phyloP scores from a whole-genome alignment of 2,888 invertebrate species.

The Ophion slaviceki region DNA sequence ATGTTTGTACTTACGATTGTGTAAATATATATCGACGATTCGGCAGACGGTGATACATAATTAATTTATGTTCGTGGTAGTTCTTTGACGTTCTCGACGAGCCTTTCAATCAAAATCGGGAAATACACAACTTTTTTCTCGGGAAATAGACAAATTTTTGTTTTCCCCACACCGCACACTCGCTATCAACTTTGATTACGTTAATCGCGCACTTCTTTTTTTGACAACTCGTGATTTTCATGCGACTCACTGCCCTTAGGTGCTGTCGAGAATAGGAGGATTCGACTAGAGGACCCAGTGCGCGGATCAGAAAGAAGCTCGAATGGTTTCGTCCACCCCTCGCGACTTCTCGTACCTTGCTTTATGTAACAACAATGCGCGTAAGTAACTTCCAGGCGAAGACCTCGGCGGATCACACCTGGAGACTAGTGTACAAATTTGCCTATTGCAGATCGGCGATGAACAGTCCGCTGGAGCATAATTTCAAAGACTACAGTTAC shows the following conservation, averaged over 20 bases:
- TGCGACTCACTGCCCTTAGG: not conserved
- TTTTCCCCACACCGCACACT: too few species aligned
- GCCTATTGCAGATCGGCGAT: constrained; percentile 79
- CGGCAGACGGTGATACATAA: constrained; percentile 28
- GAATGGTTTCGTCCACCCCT: constrained; percentile 11
- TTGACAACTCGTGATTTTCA: not conserved
- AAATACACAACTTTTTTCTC: not conserved
- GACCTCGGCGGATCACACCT: not conserved
- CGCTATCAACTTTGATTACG: too few species aligned
- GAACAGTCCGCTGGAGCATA: constrained; percentile 82
- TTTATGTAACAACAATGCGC: constrained; percentile 62
- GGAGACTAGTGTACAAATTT: not conserved
- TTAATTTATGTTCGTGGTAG: constrained; percentile 23
- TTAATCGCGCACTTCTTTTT: not conserved
- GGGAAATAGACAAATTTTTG: not conserved
- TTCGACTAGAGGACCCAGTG: not conserved
- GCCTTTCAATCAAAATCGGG: not conserved
- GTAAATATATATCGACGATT: constrained; percentile 5
- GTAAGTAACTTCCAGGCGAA: constrained; percentile 34
- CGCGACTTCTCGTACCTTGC: constrained; percentile 16
- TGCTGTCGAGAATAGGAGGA: too few species aligned
- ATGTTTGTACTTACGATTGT: not conserved
- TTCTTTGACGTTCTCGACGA: not conserved
- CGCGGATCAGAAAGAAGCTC: not conserved
- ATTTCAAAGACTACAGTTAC: constrained; percentile 80